phyloP scores from a whole-genome alignment of 2,797 vertebrate species.

The Acanthurus leucopareius region DNA sequence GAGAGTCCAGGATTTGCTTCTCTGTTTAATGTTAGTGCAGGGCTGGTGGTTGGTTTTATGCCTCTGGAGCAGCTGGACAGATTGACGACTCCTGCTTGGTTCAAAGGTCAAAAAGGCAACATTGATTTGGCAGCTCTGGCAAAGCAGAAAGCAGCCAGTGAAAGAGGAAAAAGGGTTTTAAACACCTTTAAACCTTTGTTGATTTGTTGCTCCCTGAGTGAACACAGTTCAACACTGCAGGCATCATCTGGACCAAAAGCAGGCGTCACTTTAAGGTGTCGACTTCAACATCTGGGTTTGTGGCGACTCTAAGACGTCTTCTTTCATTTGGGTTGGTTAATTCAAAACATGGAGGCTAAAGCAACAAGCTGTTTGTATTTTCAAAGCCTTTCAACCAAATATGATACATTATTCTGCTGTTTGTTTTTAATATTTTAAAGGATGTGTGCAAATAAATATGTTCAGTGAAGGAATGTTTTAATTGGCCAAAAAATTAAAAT shows the following conservation, averaged over 20 bases:
- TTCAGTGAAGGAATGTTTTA: not conserved
- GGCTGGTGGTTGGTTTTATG: constrained; percentile 3
- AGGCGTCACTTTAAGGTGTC: not conserved
- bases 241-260: constrained; percentile 2
- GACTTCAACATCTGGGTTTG: constrained; percentile 2
- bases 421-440: not conserved
- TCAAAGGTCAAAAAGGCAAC: not conserved
- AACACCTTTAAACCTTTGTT: constrained; percentile 13
- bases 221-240: not conserved
- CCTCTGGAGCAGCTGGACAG: not conserved
- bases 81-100: not conserved
- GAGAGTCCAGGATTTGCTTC: constrained; percentile 7
- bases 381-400: no score
- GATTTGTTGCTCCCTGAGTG: not conserved
- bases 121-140: not conserved
- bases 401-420: no score
- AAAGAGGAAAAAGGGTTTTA: not conserved
- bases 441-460: not conserved
- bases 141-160: not conserved
- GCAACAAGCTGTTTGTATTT: not conserved
- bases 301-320: not conserved
- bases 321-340: not conserved
- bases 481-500: not conserved
- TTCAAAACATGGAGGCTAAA: not conserved
- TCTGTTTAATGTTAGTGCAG: constrained; percentile 6